A percentile compares a stretch with the other conserved stretches of the same genome.
These are phyloP conservation scores for Malurus splendens DNA, from an alignment of 2,797 vertebrate species.

Conservation along the genomic window DNA sequence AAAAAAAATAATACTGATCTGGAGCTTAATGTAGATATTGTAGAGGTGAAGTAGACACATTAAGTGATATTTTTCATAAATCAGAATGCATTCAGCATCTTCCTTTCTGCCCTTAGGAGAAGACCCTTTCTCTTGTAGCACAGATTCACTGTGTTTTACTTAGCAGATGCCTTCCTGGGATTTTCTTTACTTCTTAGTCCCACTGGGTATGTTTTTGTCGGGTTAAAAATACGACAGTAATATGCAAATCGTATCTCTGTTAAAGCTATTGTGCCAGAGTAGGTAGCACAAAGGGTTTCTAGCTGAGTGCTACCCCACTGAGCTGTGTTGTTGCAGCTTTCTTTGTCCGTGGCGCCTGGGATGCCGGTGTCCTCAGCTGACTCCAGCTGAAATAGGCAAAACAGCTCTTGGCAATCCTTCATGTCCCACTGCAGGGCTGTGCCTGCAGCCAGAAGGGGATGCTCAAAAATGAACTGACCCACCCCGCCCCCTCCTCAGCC, in stretches of 20 bases:
- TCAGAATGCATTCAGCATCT: not conserved
- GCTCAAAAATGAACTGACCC: not conserved
- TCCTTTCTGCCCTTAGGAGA: not conserved
- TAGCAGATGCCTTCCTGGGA: not conserved
- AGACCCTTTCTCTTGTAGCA: not conserved
- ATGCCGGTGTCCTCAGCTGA: slow-evolving; percentile 30
- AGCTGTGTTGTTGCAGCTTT: not conserved
- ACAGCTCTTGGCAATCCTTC: slow-evolving; percentile 9
- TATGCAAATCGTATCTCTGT: not conserved
- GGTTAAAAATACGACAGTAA: not conserved
- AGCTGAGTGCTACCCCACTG: not conserved
- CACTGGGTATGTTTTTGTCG: not conserved
- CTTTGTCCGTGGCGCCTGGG: not conserved
- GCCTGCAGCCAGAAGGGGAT: not conserved
- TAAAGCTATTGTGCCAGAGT: not conserved
- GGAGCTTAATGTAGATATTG: not conserved
- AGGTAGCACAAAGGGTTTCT: slow-evolving; percentile 42
- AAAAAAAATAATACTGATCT: not conserved
- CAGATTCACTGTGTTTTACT: not conserved
- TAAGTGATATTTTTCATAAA: not conserved
- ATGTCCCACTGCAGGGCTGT: not conserved
- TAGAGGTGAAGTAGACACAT: not conserved
- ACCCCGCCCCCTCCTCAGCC: not conserved
- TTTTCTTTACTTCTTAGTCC: not conserved
- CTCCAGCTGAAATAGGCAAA: slow-evolving; percentile 5